Percentiles rank a stretch among this genome's conserved stretches.
These are phyloP conservation scores for Cheilosia impressa DNA, from an alignment of 2,888 invertebrate genomes.

Conservation along the genomic window DNA sequence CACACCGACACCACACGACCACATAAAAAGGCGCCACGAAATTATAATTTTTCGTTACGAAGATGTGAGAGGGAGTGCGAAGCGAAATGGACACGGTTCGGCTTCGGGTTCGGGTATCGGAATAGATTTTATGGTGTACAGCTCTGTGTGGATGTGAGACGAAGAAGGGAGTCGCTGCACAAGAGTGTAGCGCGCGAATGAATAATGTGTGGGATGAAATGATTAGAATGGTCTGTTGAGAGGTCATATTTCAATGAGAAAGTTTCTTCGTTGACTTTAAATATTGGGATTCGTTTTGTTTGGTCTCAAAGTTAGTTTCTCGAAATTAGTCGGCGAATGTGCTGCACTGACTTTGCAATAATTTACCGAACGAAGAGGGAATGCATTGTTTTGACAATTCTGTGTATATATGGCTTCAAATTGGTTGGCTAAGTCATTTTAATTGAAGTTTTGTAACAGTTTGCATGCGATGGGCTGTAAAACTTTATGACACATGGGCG, in stretches of 20 bases:
- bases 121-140: too few species aligned
- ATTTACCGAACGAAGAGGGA: not conserved
- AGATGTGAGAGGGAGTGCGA: constrained; percentile 8
- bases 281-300: constrained; percentile 49
- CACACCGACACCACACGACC: constrained; percentile 6
- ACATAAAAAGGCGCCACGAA: constrained; percentile 51
- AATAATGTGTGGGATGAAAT: constrained; percentile 67
- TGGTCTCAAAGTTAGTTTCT: constrained; percentile 39
- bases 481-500: too few species aligned
- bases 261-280: constrained; percentile 58
- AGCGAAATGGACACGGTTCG: not conserved
- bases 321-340: constrained; percentile 5
- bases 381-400: not conserved
- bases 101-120: not conserved
- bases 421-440: not conserved
- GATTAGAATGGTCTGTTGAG: constrained; percentile 69
- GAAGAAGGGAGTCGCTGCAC: not conserved
- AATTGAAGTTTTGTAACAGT: not conserved
- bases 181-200: constrained; percentile 30
- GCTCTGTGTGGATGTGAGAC: not conserved
- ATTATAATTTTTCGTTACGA: constrained; percentile 56
- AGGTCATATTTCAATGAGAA: constrained; percentile 69
- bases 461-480: too few species aligned
- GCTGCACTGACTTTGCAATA: not conserved
- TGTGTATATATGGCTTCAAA: not conserved